phyloP scores from a whole-genome alignment of 1,140 invertebrate genomes.

The Lucilia cuprina region DNA sequence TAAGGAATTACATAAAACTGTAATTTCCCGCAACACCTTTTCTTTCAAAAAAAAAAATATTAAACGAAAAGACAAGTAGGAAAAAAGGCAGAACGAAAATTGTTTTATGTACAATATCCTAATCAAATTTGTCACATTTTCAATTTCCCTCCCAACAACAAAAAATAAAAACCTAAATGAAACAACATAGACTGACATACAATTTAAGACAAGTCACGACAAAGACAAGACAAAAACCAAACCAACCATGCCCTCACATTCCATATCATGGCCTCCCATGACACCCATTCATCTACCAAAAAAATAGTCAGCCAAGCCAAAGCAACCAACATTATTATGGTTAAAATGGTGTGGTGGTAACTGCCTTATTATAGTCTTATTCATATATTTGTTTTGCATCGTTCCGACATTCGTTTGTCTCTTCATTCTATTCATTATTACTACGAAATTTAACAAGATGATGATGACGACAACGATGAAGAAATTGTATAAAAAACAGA shows the following conservation, averaged over 20 bases:
- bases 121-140: slow-evolving; percentile 33
- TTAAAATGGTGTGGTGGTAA: not conserved
- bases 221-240: no score
- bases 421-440: not conserved
- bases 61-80: not conserved
- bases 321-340: not conserved
- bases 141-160: slow-evolving; percentile 16
- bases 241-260: not conserved
- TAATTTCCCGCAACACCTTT: not conserved
- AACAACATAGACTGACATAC: no score
- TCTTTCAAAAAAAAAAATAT: not conserved
- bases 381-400: not conserved
- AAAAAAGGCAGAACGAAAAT: not conserved
- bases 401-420: not conserved
- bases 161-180: no score
- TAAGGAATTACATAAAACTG: not conserved
- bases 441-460: not conserved
- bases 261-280: not conserved
- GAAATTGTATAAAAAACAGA: not conserved
- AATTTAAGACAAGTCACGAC: no score
- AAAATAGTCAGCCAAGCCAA: not conserved
- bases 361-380: not conserved
- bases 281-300: not conserved
- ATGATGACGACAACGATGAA: not conserved
- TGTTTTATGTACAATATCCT: slow-evolving; percentile 29